Base-by-base conservation (phyloP, 2,113 vertebrate genomes). In the Onychorhynchus coronatus region DNA sequence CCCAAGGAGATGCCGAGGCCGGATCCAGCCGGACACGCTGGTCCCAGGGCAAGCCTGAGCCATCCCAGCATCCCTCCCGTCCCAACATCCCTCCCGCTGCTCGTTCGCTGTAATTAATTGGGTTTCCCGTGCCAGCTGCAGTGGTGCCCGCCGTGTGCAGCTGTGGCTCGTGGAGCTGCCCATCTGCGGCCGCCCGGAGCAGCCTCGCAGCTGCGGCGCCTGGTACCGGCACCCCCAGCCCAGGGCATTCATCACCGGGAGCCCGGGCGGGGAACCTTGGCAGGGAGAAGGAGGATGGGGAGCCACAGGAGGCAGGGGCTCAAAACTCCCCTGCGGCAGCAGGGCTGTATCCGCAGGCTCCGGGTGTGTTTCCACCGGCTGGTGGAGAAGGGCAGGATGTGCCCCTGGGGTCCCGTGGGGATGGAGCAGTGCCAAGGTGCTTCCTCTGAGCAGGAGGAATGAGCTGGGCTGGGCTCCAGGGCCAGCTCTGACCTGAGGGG, bases 191-290 rank as follows among this genome's bases (percentile, higher is more conserved):
- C 61, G 6, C 80, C 46, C 22, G 70, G 35, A 66, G 89, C 63
- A 71, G 81, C 73, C 80, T 78, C 13, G 33, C 95, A 96, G 96
- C 95, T 97, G 96, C 88, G 19, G 85, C 10, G 79, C 95, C 95
- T 94, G 91, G 95, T 91, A 94, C 93, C 39, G 5, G 71, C 5
- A 50, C 67, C 75, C 84, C 93, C 44, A 3, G 61, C 9, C 15
- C 3, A 41, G 61, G 70, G 72, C 94, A 88, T 94, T 84, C 87
- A 93, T 74, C 73, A 9, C 90, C 66, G 14, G 50, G 37, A 78
- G 70, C 78, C 35, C 2, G 4, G 81, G 47, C 37, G 9, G 25
- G 55, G 81, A 27, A 37, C 47, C 81, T 82, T 66, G 91, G 90
- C 85, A 93, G 58, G 25, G 52, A 30, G 19, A 42, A n/a, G 39